phyloP scores from a whole-genome alignment of 2,113 vertebrate species.

The Rostratula benghalensis region DNA sequence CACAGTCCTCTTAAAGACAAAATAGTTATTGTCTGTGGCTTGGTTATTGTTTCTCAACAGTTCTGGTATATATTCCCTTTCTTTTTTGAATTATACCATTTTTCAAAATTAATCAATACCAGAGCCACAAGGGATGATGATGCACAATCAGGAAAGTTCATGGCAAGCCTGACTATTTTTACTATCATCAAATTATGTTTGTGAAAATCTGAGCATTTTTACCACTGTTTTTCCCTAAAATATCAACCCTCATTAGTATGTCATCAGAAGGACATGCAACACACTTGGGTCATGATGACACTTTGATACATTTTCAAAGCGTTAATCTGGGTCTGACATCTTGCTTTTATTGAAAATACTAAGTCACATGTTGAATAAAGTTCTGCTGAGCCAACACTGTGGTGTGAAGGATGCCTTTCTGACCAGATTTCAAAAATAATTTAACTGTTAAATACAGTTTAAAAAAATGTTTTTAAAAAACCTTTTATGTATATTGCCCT shows the following conservation, averaged over 20 bases:
- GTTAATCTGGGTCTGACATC: neutral
- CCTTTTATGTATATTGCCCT: neutral
- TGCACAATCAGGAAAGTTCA: neutral
- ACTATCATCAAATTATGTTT: neutral
- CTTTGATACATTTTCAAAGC: neutral
- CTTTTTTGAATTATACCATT: neutral
- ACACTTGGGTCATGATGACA: neutral
- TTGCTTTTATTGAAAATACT: neutral
- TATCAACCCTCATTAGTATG: neutral
- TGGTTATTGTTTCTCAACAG: neutral
- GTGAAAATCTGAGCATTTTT: neutral
- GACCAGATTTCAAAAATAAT: neutral
- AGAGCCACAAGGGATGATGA: neutral
- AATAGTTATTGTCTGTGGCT: neutral
- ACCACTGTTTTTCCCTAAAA: neutral
- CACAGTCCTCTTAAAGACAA: neutral
- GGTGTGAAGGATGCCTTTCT: neutral
- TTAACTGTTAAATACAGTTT: neutral
- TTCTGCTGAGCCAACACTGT: neutral
- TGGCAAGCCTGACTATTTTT: neutral
- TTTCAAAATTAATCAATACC: neutral
- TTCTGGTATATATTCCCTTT: neutral
- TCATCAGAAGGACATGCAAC: neutral
- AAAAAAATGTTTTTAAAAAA: neutral
- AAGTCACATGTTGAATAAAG: neutral